phyloP scores from a whole-genome alignment of 2,113 vertebrate genomes.

The Panthera tigris region DNA sequence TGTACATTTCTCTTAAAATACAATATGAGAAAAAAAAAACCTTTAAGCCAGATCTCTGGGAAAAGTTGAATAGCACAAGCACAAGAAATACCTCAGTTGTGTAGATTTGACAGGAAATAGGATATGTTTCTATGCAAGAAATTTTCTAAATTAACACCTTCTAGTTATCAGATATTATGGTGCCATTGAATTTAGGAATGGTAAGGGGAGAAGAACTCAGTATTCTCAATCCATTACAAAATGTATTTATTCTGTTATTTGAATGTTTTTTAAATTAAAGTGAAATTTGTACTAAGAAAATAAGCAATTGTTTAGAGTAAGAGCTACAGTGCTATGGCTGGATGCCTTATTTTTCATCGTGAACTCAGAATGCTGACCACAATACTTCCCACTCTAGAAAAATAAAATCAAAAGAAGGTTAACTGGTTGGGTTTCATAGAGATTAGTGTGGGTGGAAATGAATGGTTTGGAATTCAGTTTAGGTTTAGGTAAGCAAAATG shows the following conservation, averaged over 20 bases:
- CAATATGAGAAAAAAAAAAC: neutral
- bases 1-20: conserved; percentile 47
- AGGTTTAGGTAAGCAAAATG: conserved; percentile 9
- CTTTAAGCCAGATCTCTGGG: neutral
- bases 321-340: neutral
- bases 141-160: conserved; percentile 16
- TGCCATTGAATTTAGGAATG: neutral
- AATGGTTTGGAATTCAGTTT: conserved; percentile 39
- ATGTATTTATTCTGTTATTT: neutral
- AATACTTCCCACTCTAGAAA: neutral
- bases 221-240: neutral
- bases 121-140: neutral
- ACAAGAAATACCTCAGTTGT: neutral
- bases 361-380: conserved; percentile 50
- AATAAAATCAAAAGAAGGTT: conserved; percentile 44
- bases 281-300: neutral
- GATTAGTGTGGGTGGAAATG: neutral
- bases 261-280: conserved; percentile 28
- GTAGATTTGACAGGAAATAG: neutral
- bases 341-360: neutral
- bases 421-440: neutral
- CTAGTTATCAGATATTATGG: neutral
- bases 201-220: neutral
- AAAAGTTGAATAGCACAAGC: neutral
- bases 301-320: neutral